Evolutionary conservation across 2,888 invertebrate genomes (phyloP), one percentile per base, ranked within the genome.

Genomic region (Didymodactylos carnosus): DNA sequence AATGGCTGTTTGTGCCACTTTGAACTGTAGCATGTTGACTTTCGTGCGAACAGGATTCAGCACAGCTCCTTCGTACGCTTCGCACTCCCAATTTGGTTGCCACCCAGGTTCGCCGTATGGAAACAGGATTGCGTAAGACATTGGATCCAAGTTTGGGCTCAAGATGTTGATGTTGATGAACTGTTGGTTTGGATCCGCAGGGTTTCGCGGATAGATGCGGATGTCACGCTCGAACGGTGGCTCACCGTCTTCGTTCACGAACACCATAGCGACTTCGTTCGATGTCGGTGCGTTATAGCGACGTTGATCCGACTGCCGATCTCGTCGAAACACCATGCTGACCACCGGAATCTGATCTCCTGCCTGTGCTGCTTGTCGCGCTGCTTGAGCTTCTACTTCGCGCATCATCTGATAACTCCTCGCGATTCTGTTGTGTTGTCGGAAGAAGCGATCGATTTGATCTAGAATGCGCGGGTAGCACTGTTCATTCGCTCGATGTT

Each of bases 381-480:
- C 10, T 40, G 40, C 40, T 40, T 10, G 13, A 40, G 40, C 40
- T 40, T 40, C 40, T 10, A 40, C 13, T 40, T 40, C 40, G 13
- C 13, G 10, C 40, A 40, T 40, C 40, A 40, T 40, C 13, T 40
- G 7, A 40, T 40, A 40, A 40, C 10, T 10, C 13, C 40, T 7
- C 7, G 40, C 40, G 40, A 40, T 10, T 40, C 10, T 7, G 40
- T 40, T 40, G 10, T 40, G 40, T 29, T 29, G 10, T 16, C 16
- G 3, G 41, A 75, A 71, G 43, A 76, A 11, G 25, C 27, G 46
- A 23, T 51, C 39, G 69, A 77, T 23, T 25, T 27, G 39, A 6
- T 71, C 14, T 74, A 77, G 75, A 5, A 76, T 11, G 19, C 41
- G 29, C 4, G 23, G 40, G 69, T 39, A n/a, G 72, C 77, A 77